Base-by-base conservation (phyloP, 2,888 invertebrate genomes). In the Theretra japonica region DNA sequence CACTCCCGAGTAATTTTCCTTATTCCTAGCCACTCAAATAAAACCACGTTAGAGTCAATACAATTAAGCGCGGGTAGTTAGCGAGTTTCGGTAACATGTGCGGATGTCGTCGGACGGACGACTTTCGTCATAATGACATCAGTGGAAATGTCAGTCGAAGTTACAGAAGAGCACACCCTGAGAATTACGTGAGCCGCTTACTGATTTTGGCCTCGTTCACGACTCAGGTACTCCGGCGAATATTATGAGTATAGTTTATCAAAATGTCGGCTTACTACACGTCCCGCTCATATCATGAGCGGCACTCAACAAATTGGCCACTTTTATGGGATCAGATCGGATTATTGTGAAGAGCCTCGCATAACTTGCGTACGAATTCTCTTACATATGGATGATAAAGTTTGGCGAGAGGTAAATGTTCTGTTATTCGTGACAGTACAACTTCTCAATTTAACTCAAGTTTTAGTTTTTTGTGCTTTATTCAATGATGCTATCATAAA, bases 181-280 rank as follows among this genome's bases (percentile, higher is more conserved):
- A 76, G 70, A 75, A 74, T 77, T 65, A 89, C 89, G 90, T 90
- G 90, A 83, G 83, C 77, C 68, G 87, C 73, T 75, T 86, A 75
- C 82, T 73, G 81, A 89, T 83, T 78, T 72, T 59, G 70, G 70
- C 75, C 76, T 71, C 73, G 62, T 56, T 68, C 65, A 70, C 70
- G 69, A 70, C 79, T 68, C 80, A 80, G 82, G 82, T 82, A 82
- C 77, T 80, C 76, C 72, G 72, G 75, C 79, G 83, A 86, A 88
- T 86, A 87, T 90, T 89, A 90, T 85, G 87, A 83, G 80, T 80
- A 84, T 87, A 90, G 90, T 90, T 89, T 90, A 89, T 90, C 89
- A 90, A 90, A 90, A 85, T 81, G 87, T 84, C 88, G 83, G 83
- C 81, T 84, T 82, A 81, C 79, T 83, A 78, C 77, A 80, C 82